Conservation (phyloP, 2,888 invertebrate genomes). For the Brachylomia viminalis region DNA sequence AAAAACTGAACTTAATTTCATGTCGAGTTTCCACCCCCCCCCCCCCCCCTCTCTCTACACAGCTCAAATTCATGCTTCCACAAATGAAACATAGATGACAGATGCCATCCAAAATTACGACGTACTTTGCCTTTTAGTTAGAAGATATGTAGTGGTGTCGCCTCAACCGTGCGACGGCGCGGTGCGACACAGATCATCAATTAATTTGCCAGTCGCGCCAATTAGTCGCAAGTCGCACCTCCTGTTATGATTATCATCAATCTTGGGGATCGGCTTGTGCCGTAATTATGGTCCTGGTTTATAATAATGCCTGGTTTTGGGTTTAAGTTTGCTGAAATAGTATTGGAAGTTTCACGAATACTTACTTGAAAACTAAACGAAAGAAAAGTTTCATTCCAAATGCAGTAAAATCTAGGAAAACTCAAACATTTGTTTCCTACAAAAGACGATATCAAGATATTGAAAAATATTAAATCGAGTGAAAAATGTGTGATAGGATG, state of each 20-base stretch:
- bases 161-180: constrained; percentile 51
- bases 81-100: constrained; percentile 53
- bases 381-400: too few relatives aligned
- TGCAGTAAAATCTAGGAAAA: too few relatives aligned
- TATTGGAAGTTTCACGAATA: neutral
- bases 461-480: too few relatives aligned
- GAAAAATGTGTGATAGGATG: too few relatives aligned
- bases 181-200: constrained; percentile 80
- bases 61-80: constrained; percentile 6
- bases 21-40: neutral
- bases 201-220: constrained; percentile 80
- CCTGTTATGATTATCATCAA: constrained; percentile 81
- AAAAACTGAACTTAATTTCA: neutral
- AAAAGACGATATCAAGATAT: too few relatives aligned
- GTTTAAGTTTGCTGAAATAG: neutral
- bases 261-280: constrained; percentile 64
- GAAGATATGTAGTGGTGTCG: constrained; percentile 58
- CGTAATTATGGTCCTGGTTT: constrained; percentile 13
- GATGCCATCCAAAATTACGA: constrained; percentile 52
- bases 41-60: constrained; percentile 6
- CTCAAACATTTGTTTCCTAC: too few relatives aligned
- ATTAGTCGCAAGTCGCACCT: constrained; percentile 83
- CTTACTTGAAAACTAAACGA: too few relatives aligned
- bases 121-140: constrained; percentile 39
- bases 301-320: neutral